Evolutionary conservation across 2,113 vertebrate species (phyloP).

Genomic region (Tyrannus savana): DNA sequence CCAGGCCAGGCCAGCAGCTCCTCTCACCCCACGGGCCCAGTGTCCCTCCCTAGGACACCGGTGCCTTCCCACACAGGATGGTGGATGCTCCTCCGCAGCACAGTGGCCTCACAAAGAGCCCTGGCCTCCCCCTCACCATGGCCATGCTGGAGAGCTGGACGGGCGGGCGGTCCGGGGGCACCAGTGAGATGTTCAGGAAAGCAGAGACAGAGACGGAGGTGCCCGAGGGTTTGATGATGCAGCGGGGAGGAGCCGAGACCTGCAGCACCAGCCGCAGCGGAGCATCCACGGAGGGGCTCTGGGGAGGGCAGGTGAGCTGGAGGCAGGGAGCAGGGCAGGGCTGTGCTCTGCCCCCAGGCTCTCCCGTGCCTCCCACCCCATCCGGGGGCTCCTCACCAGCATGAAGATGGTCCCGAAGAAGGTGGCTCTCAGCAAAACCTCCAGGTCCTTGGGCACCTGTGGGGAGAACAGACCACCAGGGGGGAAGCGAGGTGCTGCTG

Average conservation of each 20-base stretch:
- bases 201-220: conserved; percentile 83
- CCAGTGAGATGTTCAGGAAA: conserved; percentile 81
- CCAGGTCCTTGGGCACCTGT: conserved; percentile 91
- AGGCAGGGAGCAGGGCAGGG: background rate
- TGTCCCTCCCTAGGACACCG: accelerated
- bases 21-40: background rate
- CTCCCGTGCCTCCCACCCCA: accelerated
- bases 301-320: background rate
- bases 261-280: conserved; percentile 84
- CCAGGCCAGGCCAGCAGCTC: background rate
- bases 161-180: conserved; percentile 64
- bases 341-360: background rate
- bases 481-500: accelerated
- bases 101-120: background rate
- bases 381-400: conserved; percentile 66
- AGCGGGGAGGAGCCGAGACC: conserved; percentile 79
- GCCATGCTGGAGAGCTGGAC: conserved; percentile 91
- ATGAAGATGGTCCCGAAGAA: conserved; percentile 90
- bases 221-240: conserved; percentile 85
- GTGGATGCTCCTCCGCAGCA: background rate
- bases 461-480: background rate
- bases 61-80: background rate
- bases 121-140: conserved; percentile 77
- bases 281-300: conserved; percentile 83
- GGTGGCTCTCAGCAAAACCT: conserved; percentile 89